phyloP scores from a whole-genome alignment of 2,888 invertebrate species.

The Drosophila peninsularis region DNA sequence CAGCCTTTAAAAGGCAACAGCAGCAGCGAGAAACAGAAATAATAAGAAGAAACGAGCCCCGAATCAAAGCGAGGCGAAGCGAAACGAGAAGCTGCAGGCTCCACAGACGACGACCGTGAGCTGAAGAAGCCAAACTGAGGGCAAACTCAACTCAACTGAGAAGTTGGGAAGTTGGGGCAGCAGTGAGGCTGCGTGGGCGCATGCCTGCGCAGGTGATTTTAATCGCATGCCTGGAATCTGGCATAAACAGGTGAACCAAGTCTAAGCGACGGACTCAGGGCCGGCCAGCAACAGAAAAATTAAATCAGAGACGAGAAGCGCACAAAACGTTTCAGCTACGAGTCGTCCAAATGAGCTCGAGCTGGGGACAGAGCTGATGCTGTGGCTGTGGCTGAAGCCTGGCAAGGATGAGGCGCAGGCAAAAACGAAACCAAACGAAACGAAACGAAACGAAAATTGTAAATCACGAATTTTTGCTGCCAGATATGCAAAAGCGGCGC shows the following conservation, averaged over 20 bases:
- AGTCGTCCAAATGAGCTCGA: conserved; percentile 48
- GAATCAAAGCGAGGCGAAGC: conserved; percentile 60
- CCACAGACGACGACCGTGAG: conserved; percentile 45
- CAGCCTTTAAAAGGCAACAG: conserved; percentile 72
- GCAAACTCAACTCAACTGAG: not conserved
- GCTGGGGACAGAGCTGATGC: conserved; percentile 14
- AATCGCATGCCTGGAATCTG: conserved; percentile 84
- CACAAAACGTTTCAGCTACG: conserved; percentile 38
- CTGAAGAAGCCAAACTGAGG: conserved; percentile 26
- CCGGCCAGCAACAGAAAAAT: conserved; percentile 45
- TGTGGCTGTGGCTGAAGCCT: conserved; percentile 15
- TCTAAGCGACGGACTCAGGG: conserved; percentile 31
- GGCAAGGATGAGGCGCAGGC: conserved; percentile 52
- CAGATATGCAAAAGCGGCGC: conserved; percentile 80
- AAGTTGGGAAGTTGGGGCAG: conserved; percentile 19
- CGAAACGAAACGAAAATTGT: conserved; percentile 76
- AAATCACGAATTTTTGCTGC: conserved; percentile 80
- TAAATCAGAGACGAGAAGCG: conserved; percentile 65
- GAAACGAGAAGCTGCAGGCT: conserved; percentile 39
- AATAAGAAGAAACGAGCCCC: conserved; percentile 55
- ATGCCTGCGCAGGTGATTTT: conserved; percentile 83
- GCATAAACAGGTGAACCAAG: conserved; percentile 82
- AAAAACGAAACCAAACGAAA: conserved; percentile 42
- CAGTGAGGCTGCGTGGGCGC: conserved; percentile 72
- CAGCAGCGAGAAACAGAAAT: conserved; percentile 29